These are phyloP conservation scores for Drepanosiphum platanoidis DNA, from an alignment of 2,888 invertebrate genomes.

Conservation along the genomic window DNA sequence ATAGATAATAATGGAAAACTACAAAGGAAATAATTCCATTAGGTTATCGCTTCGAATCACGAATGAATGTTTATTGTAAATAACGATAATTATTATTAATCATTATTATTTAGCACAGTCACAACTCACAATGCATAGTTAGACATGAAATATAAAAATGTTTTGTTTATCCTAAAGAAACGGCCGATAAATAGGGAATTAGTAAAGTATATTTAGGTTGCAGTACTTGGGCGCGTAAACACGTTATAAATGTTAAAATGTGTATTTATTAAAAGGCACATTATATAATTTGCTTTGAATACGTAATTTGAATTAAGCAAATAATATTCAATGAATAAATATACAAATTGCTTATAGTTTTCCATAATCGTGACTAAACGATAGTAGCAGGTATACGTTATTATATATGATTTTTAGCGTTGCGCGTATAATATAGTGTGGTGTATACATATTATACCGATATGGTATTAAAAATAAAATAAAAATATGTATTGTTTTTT, in stretches of 20 bases:
- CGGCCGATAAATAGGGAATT: neutral
- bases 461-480: neutral
- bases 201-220: conserved; percentile 30
- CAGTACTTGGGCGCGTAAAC: neutral
- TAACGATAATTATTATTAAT: too few species aligned
- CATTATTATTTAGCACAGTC: neutral
- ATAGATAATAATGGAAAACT: conserved; percentile 1
- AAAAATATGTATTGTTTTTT: conserved; percentile 34
- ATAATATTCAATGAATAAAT: conserved; percentile 13
- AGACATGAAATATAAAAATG: neutral
- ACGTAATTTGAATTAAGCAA: conserved; percentile 12
- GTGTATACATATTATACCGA: neutral
- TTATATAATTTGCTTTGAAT: conserved; percentile 19
- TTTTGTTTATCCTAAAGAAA: neutral
- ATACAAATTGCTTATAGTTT: conserved; percentile 31
- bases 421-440: neutral
- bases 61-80: too few species aligned
- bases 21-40: neutral
- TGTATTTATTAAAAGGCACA: conserved; percentile 12
- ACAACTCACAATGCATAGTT: neutral
- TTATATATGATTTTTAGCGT: neutral
- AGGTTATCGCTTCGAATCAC: neutral
- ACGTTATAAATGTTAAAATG: neutral
- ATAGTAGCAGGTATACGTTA: neutral
- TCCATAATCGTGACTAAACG: conserved; percentile 44